Conservation (phyloP, 1,140 invertebrate species). For the Samia ricini region DNA sequence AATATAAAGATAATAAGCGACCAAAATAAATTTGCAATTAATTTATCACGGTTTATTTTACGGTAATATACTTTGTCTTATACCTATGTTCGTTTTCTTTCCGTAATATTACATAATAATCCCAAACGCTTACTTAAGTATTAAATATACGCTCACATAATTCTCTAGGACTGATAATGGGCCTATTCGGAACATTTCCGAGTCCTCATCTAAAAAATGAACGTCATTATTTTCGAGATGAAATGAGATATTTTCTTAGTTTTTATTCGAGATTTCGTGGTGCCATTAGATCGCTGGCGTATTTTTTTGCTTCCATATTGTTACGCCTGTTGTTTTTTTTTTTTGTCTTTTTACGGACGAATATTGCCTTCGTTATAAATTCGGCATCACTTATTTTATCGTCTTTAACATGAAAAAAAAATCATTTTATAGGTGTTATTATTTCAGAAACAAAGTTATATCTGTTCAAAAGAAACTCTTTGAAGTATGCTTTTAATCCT, state of each 20-base stretch:
- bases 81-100: too few species aligned
- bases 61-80: too few species aligned
- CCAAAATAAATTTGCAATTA: too few species aligned
- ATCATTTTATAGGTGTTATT: not conserved
- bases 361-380: not conserved
- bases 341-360: not conserved
- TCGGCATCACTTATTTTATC: not conserved
- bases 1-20: too few species aligned
- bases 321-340: not conserved
- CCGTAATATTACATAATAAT: not conserved
- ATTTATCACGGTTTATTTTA: too few species aligned
- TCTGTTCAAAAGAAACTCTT: too few species aligned
- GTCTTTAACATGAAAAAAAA: not conserved
- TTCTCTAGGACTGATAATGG: slow-evolving; percentile 5
- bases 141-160: not conserved
- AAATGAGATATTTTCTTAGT: slow-evolving; percentile 1
- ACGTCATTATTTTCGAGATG: slow-evolving; percentile 1
- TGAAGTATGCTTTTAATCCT: too few species aligned
- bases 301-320: not conserved
- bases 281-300: not conserved
- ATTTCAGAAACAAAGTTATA: too few species aligned
- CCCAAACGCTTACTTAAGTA: not conserved
- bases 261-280: not conserved
- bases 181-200: not conserved
- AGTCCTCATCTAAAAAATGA: slow-evolving; percentile 1